Base-by-base conservation (phyloP, 1,140 invertebrate species). In the Anastrepha obliqua region DNA sequence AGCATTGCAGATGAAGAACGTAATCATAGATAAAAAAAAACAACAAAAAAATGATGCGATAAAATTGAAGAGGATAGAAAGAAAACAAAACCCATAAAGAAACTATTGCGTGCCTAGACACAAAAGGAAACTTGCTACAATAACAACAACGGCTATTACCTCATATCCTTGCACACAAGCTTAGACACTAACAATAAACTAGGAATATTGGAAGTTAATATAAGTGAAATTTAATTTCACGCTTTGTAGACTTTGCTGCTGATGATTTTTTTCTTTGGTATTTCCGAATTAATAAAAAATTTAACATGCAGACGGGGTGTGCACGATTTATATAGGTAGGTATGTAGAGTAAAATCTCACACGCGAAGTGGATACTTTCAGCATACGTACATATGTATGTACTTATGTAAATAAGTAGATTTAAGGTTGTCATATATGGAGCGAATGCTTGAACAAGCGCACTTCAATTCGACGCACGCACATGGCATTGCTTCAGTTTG, bases 151-250 rank as follows among this genome's bases (percentile, higher is more conserved):
- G 3, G 47, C 17, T 47, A 55, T 55, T 81, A 81, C 17, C 7
- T 51, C 47, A 58, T 20, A 81, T 81, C 47, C 74, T 81, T 20
- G n/a, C 74, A 51, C 74, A 81, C 44, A 9, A 81, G n/a, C 51
- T n/a, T 51, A 47, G n/a, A 20, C 47, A 55, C 3, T n/a, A 81
- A 81, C 74, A 81, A 55, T 81, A 81, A 81, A 81, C 74, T 81
- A 64, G 9, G 29, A 58, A 65, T 60, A 64, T 62, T 86, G 29
- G 58, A 86, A 86, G 59, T 42, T 60, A 65, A 65, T 60, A 87
- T 90, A 87, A 91, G 89, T 90, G 89, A 86, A 92, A 92, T 92
- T 92, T 92, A 92, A 92, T 92, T 92, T 92, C 91, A 92, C 91
- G 91, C 90, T 90, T 89, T 90, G 90, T 88, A 89, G 90, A 86